Base-by-base conservation (phyloP, 2,888 invertebrate genomes). In the Sinelater perroti region DNA sequence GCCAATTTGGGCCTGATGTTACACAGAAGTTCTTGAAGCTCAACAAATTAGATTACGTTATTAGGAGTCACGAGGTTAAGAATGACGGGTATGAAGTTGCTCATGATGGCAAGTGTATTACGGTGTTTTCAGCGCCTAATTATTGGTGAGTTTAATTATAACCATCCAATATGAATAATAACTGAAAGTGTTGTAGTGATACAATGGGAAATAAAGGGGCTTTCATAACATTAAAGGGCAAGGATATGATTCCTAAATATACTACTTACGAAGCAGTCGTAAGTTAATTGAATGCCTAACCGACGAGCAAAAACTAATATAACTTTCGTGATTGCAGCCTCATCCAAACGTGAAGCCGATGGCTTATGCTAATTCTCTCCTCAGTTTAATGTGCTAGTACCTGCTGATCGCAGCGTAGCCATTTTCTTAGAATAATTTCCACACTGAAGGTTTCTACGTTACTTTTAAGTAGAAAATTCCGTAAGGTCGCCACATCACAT, bases 131-230 rank as follows among this genome's bases (percentile, higher is more conserved):
- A 1, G 99, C 99, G 68, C 99, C 99, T 64, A 99, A 99, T 79
- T 99, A 99, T 85, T 99, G 98, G 95, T 95, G 78, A 78, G 80
- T 77, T 46, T 46, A n/a, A n/a, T n/a, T n/a, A n/a, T n/a, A n/a
- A n/a, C n/a, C n/a, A n/a, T n/a, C n/a, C n/a, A n/a, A n/a, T n/a
- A n/a, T n/a, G n/a, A n/a, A n/a, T n/a, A n/a, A n/a, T n/a, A n/a
- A n/a, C n/a, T n/a, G n/a, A n/a, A n/a, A 7, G 10, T 63, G 54
- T 84, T 84, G 30, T 79, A 96, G 97, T 87, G 97, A 98, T 87
- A 93, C 95, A 56, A 97, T 99, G 95, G 97, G 95, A 71, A 99
- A 99, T 83, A 89, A 91, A 80, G 99, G 98, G 75, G 97, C 99
- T 71, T 98, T 94, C 81, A 97, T 99, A 75, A 96, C 89, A 67